Percentiles rank a stretch among this genome's conserved stretches.
phyloP scores from a whole-genome alignment of 2,888 invertebrate genomes.

The Chrysomela aeneicollis region DNA sequence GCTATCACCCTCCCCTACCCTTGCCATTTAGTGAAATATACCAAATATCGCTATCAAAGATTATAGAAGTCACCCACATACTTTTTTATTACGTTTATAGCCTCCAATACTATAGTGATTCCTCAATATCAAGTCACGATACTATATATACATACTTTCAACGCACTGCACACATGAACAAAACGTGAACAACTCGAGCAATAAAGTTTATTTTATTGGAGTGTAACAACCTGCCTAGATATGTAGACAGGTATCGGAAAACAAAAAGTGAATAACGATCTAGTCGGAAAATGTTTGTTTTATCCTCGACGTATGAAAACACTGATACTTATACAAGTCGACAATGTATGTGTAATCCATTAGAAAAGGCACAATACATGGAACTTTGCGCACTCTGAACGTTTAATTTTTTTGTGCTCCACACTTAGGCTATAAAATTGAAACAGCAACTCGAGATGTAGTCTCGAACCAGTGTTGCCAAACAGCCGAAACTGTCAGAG shows the following conservation, averaged over 20 bases:
- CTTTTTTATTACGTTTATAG: too few species aligned
- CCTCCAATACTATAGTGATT: too few species aligned
- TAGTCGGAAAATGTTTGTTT: constrained; percentile 41
- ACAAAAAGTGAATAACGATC: constrained; percentile 31
- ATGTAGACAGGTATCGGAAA: constrained; percentile 16
- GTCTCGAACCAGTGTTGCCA: not conserved
- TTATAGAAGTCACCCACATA: too few species aligned
- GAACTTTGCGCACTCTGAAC: not conserved
- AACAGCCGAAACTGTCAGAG: not conserved
- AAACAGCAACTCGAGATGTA: not conserved
- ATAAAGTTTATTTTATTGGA: not conserved
- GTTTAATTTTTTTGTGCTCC: not conserved
- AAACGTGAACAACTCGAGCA: not conserved
- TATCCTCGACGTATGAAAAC: constrained; percentile 16
- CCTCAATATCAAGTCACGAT: too few species aligned
- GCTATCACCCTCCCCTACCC: too few species aligned
- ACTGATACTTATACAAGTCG: constrained; percentile 23
- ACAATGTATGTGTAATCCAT: constrained; percentile 40
- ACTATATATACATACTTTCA: not conserved
- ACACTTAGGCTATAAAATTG: not conserved
- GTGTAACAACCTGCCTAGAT: not conserved
- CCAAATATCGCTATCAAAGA: too few species aligned
- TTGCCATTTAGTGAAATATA: too few species aligned
- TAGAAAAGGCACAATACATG: constrained; percentile 29
- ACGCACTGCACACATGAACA: not conserved